phyloP scores from a whole-genome alignment of 2,888 invertebrate species.

The Selenia dentaria region DNA sequence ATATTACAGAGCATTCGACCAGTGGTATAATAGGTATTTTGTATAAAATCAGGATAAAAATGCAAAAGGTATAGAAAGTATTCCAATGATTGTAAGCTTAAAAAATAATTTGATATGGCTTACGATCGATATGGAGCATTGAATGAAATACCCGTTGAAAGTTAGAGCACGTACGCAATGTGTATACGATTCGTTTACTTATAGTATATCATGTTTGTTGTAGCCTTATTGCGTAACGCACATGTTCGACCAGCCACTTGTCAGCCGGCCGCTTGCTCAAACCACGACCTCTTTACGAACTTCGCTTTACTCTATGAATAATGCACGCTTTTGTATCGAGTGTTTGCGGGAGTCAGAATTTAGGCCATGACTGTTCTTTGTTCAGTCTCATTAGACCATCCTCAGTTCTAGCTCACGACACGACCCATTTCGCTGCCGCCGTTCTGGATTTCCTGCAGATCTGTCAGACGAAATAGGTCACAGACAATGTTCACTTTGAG shows the following conservation, averaged over 20 bases:
- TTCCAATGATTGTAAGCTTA: no score
- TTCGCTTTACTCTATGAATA: conserved; percentile 13
- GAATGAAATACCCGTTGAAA: conserved; percentile 51
- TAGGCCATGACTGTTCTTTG: conserved; percentile 21
- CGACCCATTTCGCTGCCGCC: conserved; percentile 14
- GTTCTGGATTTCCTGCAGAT: conserved; percentile 12
- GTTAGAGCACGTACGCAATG: conserved; percentile 38
- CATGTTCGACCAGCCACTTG: conserved; percentile 29
- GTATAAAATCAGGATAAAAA: no score
- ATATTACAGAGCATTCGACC: no score
- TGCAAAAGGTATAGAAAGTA: no score
- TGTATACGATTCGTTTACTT: conserved; percentile 27
- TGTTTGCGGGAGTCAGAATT: conserved; percentile 13
- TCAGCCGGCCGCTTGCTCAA: conserved; percentile 36
- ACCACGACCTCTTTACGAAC: conserved; percentile 37
- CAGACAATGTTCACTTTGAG: no score
- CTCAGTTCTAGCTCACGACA: conserved; percentile 9
- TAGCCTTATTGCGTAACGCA: conserved; percentile 42
- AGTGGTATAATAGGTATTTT: no score
- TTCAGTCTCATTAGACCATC: conserved; percentile 14
- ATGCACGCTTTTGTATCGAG: conserved; percentile 14
- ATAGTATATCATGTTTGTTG: no score
- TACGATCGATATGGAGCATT: conserved; percentile 26
- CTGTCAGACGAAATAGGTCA: conserved; percentile 1
- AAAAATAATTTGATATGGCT: conserved; percentile 5